Percentiles rank a stretch among this genome's conserved stretches.
phyloP scores from a whole-genome alignment of 2,113 vertebrate genomes.

The Brachyhypopomus gauderio region DNA sequence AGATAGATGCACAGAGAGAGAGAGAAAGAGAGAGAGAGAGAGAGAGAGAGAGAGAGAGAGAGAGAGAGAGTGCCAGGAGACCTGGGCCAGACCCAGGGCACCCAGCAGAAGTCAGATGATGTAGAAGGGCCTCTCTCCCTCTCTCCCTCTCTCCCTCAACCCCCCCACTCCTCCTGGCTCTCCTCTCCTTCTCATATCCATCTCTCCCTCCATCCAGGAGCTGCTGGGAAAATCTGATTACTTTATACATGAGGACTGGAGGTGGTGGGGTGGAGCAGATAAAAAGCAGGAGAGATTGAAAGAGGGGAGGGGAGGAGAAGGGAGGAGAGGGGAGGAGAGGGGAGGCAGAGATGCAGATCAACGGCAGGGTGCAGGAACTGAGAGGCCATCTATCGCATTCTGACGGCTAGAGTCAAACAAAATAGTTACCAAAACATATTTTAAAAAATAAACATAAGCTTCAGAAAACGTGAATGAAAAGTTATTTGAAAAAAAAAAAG shows the following conservation, averaged over 20 bases:
- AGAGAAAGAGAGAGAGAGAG: conserved; percentile 8
- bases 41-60: conserved; percentile 32
- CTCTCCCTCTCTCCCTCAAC: not conserved
- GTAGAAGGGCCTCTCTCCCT: conserved; percentile 67
- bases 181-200: conserved; percentile 37
- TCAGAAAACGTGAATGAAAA: not conserved
- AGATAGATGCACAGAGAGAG: conserved; percentile 29
- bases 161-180: conserved; percentile 11
- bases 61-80: conserved; percentile 67
- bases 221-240: conserved; percentile 92
- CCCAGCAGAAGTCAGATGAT: conserved; percentile 84
- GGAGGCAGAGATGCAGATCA: conserved; percentile 68
- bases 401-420: conserved; percentile 62
- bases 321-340: conserved; percentile 48
- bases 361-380: conserved; percentile 64
- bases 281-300: conserved; percentile 68
- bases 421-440: conserved; percentile 57
- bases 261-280: conserved; percentile 66
- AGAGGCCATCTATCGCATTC: conserved; percentile 64
- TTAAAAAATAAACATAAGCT: not conserved
- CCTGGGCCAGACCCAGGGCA: not conserved
- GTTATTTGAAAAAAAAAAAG: not conserved
- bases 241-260: conserved; percentile 80
- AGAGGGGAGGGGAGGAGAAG: conserved; percentile 63
- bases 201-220: conserved; percentile 58